Conservation (phyloP, 2,888 invertebrate species). For the Trissolcus japonicus region DNA sequence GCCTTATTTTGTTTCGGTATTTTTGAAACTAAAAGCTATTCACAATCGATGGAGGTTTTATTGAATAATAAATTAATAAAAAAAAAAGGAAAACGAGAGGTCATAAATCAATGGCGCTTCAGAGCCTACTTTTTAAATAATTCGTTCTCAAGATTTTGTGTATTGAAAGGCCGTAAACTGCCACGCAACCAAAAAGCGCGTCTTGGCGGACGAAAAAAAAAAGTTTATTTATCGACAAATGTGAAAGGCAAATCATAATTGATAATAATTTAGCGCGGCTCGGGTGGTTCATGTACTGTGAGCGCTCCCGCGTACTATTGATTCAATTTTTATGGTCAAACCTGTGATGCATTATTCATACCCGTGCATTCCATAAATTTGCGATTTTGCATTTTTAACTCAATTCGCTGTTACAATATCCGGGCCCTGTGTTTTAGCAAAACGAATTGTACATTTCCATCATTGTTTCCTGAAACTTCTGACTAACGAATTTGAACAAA, state of each 20-base stretch:
- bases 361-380: slow-evolving; percentile 46
- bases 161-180: slow-evolving; percentile 30
- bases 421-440: slow-evolving; percentile 24
- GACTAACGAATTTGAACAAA: too few species aligned
- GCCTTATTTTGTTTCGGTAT: neutral
- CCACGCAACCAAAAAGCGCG: slow-evolving; percentile 23
- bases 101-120: slow-evolving; percentile 25
- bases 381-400: slow-evolving; percentile 52
- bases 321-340: slow-evolving; percentile 55
- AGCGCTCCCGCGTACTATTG: slow-evolving; percentile 38
- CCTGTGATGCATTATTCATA: slow-evolving; percentile 48
- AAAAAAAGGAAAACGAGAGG: slow-evolving; percentile 3
- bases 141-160: slow-evolving; percentile 30
- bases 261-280: slow-evolving; percentile 49
- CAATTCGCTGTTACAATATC: slow-evolving; percentile 50
- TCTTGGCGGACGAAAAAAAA: slow-evolving; percentile 40
- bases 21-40: neutral
- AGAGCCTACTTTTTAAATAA: slow-evolving; percentile 27
- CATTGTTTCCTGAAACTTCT: too few species aligned
- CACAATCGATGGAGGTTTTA: too few species aligned
- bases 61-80: too few species aligned
- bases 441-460: too few species aligned
- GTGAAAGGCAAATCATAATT: slow-evolving; percentile 53
- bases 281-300: slow-evolving; percentile 36
- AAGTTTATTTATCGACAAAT: slow-evolving; percentile 49